Evolutionary conservation across 1,140 invertebrate genomes (phyloP).

Genomic region (Mya arenaria): DNA sequence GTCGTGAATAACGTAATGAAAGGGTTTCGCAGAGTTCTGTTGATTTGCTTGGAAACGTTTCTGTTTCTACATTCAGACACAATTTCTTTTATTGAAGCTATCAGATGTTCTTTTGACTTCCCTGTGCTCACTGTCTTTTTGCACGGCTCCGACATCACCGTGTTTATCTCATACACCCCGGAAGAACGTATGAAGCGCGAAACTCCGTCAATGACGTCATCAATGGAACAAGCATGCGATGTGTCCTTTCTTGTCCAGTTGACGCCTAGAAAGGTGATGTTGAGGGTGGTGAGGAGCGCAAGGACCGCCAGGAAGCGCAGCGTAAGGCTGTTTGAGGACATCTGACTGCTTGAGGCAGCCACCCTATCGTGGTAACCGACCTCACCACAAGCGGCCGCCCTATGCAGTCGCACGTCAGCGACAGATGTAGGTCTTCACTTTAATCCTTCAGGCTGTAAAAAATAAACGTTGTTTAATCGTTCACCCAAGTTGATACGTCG

Average conservation of each 20-base stretch:
- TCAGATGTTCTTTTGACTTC: background rate
- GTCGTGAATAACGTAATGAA: constrained; percentile 46
- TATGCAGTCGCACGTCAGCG: too few species aligned
- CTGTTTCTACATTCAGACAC: background rate
- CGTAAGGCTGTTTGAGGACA: constrained; percentile 22
- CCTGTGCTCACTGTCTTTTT: background rate
- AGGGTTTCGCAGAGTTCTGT: constrained; percentile 11
- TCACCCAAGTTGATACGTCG: too few species aligned
- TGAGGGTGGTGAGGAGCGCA: constrained; percentile 33
- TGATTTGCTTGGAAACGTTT: background rate
- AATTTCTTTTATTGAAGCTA: background rate
- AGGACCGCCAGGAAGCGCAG: constrained; percentile 38
- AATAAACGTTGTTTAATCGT: too few species aligned
- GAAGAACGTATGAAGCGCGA: constrained; percentile 21
- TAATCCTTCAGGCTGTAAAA: too few species aligned
- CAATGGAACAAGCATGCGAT: constrained; percentile 7
- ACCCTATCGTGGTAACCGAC: too few species aligned
- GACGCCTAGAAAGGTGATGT: constrained; percentile 41
- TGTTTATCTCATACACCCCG: background rate
- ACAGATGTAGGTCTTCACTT: too few species aligned
- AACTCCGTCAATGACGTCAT: constrained; percentile 35
- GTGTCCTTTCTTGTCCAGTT: background rate
- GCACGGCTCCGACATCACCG: constrained; percentile 9
- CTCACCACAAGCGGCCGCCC: too few species aligned
- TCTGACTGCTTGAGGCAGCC: too few species aligned